Evolutionary conservation across 2,888 invertebrate genomes (phyloP).

Genomic region (Hydropsyche betteni): DNA sequence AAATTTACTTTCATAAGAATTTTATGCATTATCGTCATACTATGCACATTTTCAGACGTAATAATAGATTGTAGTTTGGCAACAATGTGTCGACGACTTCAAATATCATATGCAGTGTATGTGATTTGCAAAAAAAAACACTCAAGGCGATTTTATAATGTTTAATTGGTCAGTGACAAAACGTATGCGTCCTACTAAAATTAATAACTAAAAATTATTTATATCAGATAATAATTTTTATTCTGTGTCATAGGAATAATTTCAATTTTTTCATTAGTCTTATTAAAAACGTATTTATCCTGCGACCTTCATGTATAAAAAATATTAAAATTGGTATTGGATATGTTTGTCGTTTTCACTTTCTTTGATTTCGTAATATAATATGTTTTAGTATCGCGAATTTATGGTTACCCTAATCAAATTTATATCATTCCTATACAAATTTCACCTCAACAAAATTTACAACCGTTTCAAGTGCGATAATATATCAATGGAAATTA

Average conservation of each 20-base stretch:
- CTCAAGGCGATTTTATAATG: slow-evolving; percentile 5
- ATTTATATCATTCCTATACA: background rate
- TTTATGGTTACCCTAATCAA: background rate
- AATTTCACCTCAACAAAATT: background rate
- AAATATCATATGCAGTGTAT: background rate
- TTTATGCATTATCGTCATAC: background rate
- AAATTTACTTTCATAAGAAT: background rate
- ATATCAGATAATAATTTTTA: no score
- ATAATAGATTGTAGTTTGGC: slow-evolving; percentile 25
- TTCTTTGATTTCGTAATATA: background rate
- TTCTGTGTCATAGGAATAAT: no score
- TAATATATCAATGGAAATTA: slow-evolving; percentile 8
- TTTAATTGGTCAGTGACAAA: slow-evolving; percentile 13
- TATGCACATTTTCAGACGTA: background rate
- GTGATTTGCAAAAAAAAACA: slow-evolving; percentile 1
- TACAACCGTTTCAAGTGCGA: background rate
- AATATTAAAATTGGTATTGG: no score
- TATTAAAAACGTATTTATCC: no score
- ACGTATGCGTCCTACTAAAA: background rate
- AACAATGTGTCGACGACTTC: slow-evolving; percentile 7
- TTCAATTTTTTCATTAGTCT: no score
- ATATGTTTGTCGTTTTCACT: background rate
- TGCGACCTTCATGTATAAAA: no score
- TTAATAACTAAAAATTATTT: background rate
- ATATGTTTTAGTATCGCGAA: background rate